These are phyloP conservation scores for Macrobrachium rosenbergii DNA, from an alignment of 1,140 invertebrate genomes.

Conservation along the genomic window DNA sequence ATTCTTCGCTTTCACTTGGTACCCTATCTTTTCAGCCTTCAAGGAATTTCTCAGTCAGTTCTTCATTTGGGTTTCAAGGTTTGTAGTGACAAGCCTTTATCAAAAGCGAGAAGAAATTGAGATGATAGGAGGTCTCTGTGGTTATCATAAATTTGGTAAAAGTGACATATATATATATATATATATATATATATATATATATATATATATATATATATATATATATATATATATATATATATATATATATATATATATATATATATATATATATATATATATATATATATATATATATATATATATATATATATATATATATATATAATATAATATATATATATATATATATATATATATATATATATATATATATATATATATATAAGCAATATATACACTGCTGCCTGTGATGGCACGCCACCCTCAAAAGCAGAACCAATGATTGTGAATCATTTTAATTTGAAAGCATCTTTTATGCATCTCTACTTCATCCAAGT, in stretches of 20 bases:
- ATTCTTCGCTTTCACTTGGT: too few relatives aligned
- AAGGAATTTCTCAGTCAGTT: too few relatives aligned
- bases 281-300: neutral
- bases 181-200: neutral
- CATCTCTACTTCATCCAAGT: too few relatives aligned
- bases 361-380: conserved; percentile 8
- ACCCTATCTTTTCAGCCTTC: too few relatives aligned
- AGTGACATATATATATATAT: neutral
- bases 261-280: neutral
- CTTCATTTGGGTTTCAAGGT: too few relatives aligned
- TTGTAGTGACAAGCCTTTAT: too few relatives aligned
- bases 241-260: neutral
- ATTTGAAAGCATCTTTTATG: too few relatives aligned
- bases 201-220: conserved; percentile 9
- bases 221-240: conserved; percentile 1
- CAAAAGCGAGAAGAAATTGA: too few relatives aligned
- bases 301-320: neutral
- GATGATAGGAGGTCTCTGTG: too few relatives aligned
- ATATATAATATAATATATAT: conserved; percentile 9
- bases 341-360: conserved; percentile 11
- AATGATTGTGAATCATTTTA: too few relatives aligned
- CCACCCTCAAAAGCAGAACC: too few relatives aligned
- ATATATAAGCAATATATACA: neutral
- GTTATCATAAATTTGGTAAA: neutral
- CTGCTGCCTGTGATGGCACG: too few relatives aligned